Percentiles rank a stretch among this genome's conserved stretches.
phyloP scores from a whole-genome alignment of 2,113 vertebrate genomes.

The Rhea americana region DNA sequence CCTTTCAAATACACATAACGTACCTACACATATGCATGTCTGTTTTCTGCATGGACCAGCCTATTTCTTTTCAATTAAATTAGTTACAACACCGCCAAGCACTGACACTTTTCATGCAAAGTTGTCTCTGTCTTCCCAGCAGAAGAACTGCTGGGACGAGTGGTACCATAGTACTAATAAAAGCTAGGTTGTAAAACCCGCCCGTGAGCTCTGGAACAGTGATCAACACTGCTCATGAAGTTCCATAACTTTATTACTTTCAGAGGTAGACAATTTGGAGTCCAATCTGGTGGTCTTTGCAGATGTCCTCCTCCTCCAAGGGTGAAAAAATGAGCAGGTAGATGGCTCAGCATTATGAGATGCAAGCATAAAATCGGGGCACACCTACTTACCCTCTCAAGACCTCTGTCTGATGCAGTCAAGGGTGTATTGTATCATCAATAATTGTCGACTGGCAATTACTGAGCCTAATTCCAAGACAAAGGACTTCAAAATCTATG shows the following conservation, averaged over 20 bases:
- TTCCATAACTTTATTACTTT: neutral
- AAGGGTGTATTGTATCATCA: rapidly evolving
- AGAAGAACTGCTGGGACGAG: neutral
- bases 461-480: neutral
- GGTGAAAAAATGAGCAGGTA: neutral
- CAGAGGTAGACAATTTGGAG: neutral
- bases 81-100: rapidly evolving
- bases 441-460: neutral
- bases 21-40: rapidly evolving
- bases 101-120: neutral
- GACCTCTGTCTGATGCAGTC: neutral
- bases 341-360: rapidly evolving
- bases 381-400: neutral
- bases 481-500: neutral
- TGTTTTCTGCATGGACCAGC: neutral
- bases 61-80: neutral
- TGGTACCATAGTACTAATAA: neutral
- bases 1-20: neutral
- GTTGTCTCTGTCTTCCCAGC: neutral
- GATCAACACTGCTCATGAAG: neutral
- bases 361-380: neutral
- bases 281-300: neutral
- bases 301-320: neutral
- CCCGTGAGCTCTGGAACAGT: neutral
- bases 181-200: neutral